A percentile compares a stretch with the other conserved stretches of the same genome.
These are phyloP conservation scores for Ceuthmochares aereus DNA, from an alignment of 2,113 vertebrate species.

Conservation along the genomic window DNA sequence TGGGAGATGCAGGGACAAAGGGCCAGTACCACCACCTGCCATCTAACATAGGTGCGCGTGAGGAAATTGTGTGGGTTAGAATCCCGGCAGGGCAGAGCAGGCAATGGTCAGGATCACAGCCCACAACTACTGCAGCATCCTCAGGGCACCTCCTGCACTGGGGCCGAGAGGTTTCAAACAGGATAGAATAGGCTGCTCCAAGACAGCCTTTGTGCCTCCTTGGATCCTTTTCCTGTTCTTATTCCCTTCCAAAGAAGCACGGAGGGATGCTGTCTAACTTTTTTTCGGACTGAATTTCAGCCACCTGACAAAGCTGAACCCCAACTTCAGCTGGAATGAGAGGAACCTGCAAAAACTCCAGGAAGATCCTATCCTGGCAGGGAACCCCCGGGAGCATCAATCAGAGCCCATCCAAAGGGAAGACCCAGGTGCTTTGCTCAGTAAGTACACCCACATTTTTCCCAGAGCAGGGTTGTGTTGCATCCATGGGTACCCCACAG, in stretches of 20 bases:
- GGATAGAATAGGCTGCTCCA: not conserved
- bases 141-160: not conserved
- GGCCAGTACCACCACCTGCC: not conserved
- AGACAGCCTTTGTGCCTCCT: not conserved
- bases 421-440: not conserved
- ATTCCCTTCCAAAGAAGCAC: not conserved
- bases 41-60: not conserved
- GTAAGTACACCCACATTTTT: not conserved
- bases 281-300: not conserved
- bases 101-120: not conserved
- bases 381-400: not conserved
- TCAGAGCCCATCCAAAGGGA: constrained; percentile 2
- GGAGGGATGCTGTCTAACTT: not conserved
- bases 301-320: not conserved
- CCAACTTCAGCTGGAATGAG: not conserved
- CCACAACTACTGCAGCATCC: fast-evolving
- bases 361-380: not conserved
- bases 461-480: not conserved
- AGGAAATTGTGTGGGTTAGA: not conserved
- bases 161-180: not conserved
- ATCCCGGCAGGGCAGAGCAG: not conserved
- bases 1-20: not conserved
- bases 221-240: not conserved
- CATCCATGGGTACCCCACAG: not conserved
- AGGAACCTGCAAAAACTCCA: not conserved